Base-by-base conservation (phyloP, 2,888 invertebrate genomes). In the Stratiomys singularior region DNA sequence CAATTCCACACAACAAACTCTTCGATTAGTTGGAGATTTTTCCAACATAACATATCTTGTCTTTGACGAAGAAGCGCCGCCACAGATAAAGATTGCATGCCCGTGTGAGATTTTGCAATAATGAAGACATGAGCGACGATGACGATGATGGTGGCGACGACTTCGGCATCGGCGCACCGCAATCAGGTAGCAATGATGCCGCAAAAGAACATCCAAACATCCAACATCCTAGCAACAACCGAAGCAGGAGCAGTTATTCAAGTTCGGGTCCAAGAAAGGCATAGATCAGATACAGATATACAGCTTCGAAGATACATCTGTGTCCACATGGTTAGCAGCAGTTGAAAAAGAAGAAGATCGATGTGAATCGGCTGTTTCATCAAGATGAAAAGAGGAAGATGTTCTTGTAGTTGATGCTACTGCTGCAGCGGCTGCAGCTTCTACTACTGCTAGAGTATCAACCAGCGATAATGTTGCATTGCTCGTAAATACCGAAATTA, bases 401-500 rank as follows among this genome's bases (percentile, higher is more conserved):
- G 47, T 5, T 47, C n/a, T n/a, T n/a, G n/a, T n/a, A n/a, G n/a
- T n/a, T n/a, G n/a, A n/a, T n/a, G n/a, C 30, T 21, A 30, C 13
- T 11, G 64, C 2, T 28, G 64, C 64, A 28, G 18, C 64, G 15
- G 28, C 28, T n/a, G n/a, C n/a, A n/a, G 37, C 30, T 37, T 30
- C 66, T n/a, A 7, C 37, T 66, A 28, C 15, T 52, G 52, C 52
- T 52, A 15, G 37, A 37, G 52, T 52, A 18, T 5, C 52, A 18
- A 52, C 4, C 60, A 13, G 60, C 11, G 60, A 13, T 15, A 7
- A 60, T 25, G 25, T 60, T 60, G 58, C 69, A 78, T 27, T 60
- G 71, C 76, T 78, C 78, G 76, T 78, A 78, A 78, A 78, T 78
- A 78, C 76, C 76, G 63, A 78, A 78, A 78, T 78, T 78, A 78